Base-by-base conservation (phyloP, 2,113 vertebrate genomes). In the Spea multiplicata region DNA sequence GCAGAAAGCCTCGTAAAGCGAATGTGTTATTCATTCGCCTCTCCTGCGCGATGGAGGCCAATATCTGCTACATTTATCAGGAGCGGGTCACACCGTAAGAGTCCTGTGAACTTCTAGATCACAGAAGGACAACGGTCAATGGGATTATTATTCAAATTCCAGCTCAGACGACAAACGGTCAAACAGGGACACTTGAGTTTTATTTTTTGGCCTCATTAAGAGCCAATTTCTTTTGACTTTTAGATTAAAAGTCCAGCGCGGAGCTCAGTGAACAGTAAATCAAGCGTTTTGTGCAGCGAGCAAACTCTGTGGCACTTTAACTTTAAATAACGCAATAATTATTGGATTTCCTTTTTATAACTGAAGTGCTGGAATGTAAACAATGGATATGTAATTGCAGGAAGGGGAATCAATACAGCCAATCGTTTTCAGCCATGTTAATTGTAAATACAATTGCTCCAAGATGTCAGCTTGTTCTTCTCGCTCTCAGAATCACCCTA, bases 271-370 rank as follows among this genome's bases (percentile, higher is more conserved):
- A 89, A 91, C 84, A 84, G 88, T 90, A 93, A 93, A 93, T 93
- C 91, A 93, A 89, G 89, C 92, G 90, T 88, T 88, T 89, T 91
- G 91, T 88, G 84, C 86, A 91, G 91, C 91, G 89, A 90, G 91
- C 91, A 93, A 95, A 95, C 95, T 96, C 94, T 92, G 92, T 94
- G 92, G 94, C 94, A 93, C 95, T 96, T 96, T 96, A 97, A 96
- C 95, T 96, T 96, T 97, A 98, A 98, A 95, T 97, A 97, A 98
- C 97, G 95, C 96, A 96, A 99, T 98, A 97, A 97, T 98, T 97
- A 99, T 99, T 95, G 96, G 96, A 96, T 97, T 98, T 94, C 93
- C 90, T 97, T 96, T 94, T 95, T 97, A 97, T 97, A 95, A 97
- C 95, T 91, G 95, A 96, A 96, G 95, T 93, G 92, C 95, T 95